Percentiles rank a stretch among this genome's conserved stretches.
Evolutionary conservation across 2,888 invertebrate genomes (phyloP).

Genomic region (Oscheius sp.): DNA sequence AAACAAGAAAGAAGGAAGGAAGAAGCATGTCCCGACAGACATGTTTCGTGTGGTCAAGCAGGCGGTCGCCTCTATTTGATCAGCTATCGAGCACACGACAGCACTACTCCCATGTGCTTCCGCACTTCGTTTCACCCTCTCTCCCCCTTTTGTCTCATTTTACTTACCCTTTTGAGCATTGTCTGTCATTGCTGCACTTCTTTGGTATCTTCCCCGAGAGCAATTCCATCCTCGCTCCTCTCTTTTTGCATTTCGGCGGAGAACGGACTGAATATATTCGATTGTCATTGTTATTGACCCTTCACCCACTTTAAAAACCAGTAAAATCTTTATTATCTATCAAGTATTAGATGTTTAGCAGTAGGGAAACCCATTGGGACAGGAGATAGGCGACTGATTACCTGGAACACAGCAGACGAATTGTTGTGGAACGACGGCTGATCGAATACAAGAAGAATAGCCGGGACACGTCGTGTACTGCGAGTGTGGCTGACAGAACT

Average conservation of each 20-base stretch:
- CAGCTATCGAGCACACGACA: slow-evolving; percentile 35
- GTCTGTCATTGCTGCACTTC: not conserved
- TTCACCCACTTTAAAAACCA: not conserved
- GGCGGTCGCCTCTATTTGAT: slow-evolving; percentile 25
- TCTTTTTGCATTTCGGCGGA: not conserved
- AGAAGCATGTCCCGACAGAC: slow-evolving; percentile 12
- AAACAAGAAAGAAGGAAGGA: slow-evolving; percentile 19
- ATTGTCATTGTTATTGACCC: not conserved
- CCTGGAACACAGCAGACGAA: slow-evolving; percentile 39
- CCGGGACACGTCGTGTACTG: slow-evolving; percentile 33
- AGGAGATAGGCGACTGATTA: slow-evolving; percentile 17
- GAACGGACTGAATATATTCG: no score
- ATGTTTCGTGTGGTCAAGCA: slow-evolving; percentile 38
- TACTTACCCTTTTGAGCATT: slow-evolving; percentile 26
- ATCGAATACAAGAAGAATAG: slow-evolving; percentile 36
- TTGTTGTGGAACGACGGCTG: slow-evolving; percentile 25
- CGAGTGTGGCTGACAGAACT: slow-evolving; percentile 32
- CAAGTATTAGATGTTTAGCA: slow-evolving; percentile 19
- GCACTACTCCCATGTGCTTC: slow-evolving; percentile 22
- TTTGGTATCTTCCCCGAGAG: not conserved
- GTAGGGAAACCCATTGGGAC: slow-evolving; percentile 21
- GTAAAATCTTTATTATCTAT: not conserved
- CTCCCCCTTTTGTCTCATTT: not conserved
- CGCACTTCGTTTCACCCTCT: no score
- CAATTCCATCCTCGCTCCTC: not conserved